These are phyloP conservation scores for Tilapia sparmanii DNA, from an alignment of 2,113 vertebrate genomes.

Conservation along the genomic window DNA sequence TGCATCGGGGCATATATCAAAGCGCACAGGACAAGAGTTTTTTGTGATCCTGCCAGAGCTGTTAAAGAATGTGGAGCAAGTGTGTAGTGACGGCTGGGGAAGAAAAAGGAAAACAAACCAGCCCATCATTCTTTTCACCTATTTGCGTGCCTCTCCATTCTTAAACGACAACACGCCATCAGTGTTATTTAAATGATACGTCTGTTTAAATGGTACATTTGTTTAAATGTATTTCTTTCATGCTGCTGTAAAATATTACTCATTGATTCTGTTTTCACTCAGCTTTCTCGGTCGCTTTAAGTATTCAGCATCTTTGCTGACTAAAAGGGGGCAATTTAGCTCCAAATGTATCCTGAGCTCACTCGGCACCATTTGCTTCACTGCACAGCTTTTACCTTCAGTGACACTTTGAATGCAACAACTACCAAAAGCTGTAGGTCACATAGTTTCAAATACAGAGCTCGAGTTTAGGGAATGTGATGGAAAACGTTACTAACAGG, in stretches of 20 bases:
- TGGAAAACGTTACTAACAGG: not conserved
- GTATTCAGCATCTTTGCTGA: not conserved
- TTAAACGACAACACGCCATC: not conserved
- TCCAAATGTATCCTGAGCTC: not conserved
- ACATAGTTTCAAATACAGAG: not conserved
- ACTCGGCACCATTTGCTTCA: not conserved
- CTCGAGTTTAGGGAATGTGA: not conserved
- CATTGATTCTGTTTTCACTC: not conserved
- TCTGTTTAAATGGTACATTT: not conserved
- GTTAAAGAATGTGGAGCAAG: not conserved
- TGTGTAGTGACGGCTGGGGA: not conserved
- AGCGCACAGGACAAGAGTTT: not conserved
- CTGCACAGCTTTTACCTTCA: not conserved
- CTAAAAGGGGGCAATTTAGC: not conserved
- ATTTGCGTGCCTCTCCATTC: not conserved
- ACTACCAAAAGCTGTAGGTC: not conserved
- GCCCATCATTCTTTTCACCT: not conserved
- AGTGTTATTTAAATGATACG: not conserved
- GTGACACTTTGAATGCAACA: not conserved
- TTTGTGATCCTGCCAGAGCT: not conserved
- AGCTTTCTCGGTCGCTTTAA: not conserved
- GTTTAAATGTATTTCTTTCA: not conserved
- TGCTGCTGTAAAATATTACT: not conserved
- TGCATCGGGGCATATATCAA: constrained; percentile 11
- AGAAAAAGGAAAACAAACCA: not conserved